phyloP scores from a whole-genome alignment of 2,113 vertebrate species.

The Phalacrocorax brasilianus region DNA sequence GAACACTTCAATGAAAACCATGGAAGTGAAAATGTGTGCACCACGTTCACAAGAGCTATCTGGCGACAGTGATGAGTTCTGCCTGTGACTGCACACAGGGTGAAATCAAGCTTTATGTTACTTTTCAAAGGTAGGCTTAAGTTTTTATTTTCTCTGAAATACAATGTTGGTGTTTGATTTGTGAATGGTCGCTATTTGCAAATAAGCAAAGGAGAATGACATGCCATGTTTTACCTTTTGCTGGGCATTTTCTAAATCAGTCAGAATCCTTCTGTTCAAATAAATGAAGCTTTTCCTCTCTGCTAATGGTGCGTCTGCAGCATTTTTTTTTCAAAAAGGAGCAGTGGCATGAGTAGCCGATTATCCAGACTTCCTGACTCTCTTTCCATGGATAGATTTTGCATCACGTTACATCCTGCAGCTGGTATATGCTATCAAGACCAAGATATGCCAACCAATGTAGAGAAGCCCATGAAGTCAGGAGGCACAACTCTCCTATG shows the following conservation, averaged over 20 bases:
- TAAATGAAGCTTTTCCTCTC: background rate
- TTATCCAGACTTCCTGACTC: background rate
- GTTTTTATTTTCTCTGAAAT: background rate
- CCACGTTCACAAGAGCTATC: accelerated
- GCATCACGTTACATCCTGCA: background rate
- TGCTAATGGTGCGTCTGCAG: background rate
- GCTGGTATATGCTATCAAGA: constrained; percentile 15
- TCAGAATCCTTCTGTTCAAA: background rate
- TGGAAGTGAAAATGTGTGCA: background rate
- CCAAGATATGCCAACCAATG: background rate
- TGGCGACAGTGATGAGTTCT: background rate
- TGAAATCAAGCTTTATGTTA: background rate
- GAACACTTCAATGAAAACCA: background rate
- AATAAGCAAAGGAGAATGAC: background rate
- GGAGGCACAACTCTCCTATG: background rate
- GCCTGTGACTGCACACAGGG: background rate
- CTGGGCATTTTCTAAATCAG: background rate
- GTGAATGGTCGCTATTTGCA: background rate
- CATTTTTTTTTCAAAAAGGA: background rate
- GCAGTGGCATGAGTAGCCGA: background rate
- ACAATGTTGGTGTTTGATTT: background rate
- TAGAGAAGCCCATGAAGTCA: background rate
- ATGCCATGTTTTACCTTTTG: background rate
- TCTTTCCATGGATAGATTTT: background rate
- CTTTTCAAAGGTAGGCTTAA: background rate